These are phyloP conservation scores for Horisme vitalbata DNA, from an alignment of 2,888 invertebrate genomes.

Conservation along the genomic window DNA sequence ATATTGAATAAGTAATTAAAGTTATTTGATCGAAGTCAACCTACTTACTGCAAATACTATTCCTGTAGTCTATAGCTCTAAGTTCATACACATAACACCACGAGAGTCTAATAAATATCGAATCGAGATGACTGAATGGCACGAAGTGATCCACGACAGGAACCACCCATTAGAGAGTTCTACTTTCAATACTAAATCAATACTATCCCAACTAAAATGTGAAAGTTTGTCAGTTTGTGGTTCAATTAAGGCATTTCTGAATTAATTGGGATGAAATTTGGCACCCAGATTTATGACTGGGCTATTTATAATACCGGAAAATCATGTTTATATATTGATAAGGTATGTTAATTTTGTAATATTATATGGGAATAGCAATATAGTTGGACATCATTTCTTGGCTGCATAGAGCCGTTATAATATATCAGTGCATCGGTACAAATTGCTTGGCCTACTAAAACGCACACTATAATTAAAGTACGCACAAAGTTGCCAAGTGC, in stretches of 20 bases:
- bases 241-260: constrained; percentile 16
- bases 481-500: constrained; percentile 36
- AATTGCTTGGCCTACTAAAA: constrained; percentile 9
- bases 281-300: constrained; percentile 18
- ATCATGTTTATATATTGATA: constrained; percentile 19
- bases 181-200: constrained; percentile 20
- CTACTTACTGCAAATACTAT: no score
- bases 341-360: constrained; percentile 16
- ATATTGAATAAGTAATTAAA: no score
- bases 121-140: constrained; percentile 21
- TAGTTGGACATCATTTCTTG: constrained; percentile 1
- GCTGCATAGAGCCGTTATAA: neutral
- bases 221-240: constrained; percentile 23
- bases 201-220: constrained; percentile 22
- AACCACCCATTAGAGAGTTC: constrained; percentile 24
- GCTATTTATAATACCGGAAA: constrained; percentile 17
- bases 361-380: constrained; percentile 10
- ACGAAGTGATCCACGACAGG: constrained; percentile 19
- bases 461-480: constrained; percentile 17
- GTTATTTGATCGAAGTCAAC: no score
- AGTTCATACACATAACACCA: neutral
- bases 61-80: no score
- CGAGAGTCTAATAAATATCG: constrained; percentile 18
- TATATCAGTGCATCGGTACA: constrained; percentile 10
- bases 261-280: constrained; percentile 25